These are phyloP conservation scores for Cephus cinctus DNA, from an alignment of 1,140 invertebrate genomes.

Conservation along the genomic window DNA sequence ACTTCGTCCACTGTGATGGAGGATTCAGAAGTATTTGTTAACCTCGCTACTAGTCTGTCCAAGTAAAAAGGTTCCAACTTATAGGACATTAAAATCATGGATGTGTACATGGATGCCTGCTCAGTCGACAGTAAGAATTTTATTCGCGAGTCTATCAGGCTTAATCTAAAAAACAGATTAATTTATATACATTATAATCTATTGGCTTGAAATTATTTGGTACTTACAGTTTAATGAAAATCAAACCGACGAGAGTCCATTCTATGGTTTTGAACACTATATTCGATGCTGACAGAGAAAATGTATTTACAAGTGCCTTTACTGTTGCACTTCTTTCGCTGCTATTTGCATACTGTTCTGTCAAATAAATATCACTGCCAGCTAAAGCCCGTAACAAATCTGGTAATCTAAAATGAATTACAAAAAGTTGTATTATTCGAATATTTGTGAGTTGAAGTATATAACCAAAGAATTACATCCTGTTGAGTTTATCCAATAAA, in stretches of 20 bases:
- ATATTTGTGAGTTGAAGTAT: conserved; percentile 4
- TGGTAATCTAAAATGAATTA: conserved; percentile 39
- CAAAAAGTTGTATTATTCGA: conserved; percentile 10
- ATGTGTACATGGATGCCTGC: conserved; percentile 42
- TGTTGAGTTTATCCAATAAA: conserved; percentile 51
- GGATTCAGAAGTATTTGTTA: conserved; percentile 20
- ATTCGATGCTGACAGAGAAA: conserved; percentile 50
- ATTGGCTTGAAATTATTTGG: conserved; percentile 3
- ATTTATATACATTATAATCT: conserved; percentile 10
- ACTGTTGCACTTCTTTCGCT: conserved; percentile 28
- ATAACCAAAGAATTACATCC: conserved; percentile 32
- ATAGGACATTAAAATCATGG: conserved; percentile 53
- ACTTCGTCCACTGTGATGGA: no score
- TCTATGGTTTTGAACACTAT: conserved; percentile 53
- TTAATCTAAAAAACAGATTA: conserved; percentile 40
- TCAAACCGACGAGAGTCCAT: conserved; percentile 51
- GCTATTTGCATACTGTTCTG: conserved; percentile 23
- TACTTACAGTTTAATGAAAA: conserved; percentile 55
- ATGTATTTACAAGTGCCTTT: conserved; percentile 48
- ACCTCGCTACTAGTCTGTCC: conserved; percentile 33
- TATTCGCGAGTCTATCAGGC: conserved; percentile 41
- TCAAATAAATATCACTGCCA: conserved; percentile 13
- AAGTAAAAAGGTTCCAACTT: conserved; percentile 50
- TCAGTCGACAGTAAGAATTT: conserved; percentile 35
- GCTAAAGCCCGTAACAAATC: conserved; percentile 45